Evolutionary conservation across 1,140 invertebrate genomes (phyloP).

Genomic region (Diachasmimorpha longicaudata): DNA sequence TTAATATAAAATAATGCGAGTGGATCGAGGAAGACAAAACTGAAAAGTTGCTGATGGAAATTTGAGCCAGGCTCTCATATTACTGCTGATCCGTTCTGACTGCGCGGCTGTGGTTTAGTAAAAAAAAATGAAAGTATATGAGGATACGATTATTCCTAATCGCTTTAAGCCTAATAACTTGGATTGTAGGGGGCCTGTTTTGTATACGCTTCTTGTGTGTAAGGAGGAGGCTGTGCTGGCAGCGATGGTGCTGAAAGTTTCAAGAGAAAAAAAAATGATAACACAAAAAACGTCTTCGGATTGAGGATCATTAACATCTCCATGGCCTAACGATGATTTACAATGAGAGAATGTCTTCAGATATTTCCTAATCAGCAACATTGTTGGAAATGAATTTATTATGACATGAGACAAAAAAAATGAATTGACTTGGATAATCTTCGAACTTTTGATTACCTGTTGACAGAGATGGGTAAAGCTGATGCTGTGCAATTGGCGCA

Average conservation of each 20-base stretch:
- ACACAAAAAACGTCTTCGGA: background rate
- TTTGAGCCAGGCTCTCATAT: background rate
- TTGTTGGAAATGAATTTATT: no score
- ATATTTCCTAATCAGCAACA: no score
- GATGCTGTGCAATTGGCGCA: conserved; percentile 10
- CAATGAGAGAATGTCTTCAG: no score
- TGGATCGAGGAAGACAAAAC: background rate
- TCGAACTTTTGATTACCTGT: background rate
- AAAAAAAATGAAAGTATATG: background rate
- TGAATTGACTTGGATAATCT: no score
- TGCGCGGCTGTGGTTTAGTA: background rate
- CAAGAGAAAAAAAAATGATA: conserved; percentile 10
- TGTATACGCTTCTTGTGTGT: conserved; percentile 37
- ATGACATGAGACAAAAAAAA: no score
- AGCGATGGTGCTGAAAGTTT: conserved; percentile 30
- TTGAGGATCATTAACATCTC: conserved; percentile 6
- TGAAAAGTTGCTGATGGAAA: background rate
- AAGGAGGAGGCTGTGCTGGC: conserved; percentile 35
- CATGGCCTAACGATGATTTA: no score
- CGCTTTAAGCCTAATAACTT: conserved; percentile 31
- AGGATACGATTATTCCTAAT: background rate
- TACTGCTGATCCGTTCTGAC: background rate
- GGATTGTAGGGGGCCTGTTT: conserved; percentile 51
- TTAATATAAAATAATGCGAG: background rate
- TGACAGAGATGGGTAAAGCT: background rate